Evolutionary conservation across 2,113 vertebrate genomes (phyloP).

Genomic region (Archilochus colubris): DNA sequence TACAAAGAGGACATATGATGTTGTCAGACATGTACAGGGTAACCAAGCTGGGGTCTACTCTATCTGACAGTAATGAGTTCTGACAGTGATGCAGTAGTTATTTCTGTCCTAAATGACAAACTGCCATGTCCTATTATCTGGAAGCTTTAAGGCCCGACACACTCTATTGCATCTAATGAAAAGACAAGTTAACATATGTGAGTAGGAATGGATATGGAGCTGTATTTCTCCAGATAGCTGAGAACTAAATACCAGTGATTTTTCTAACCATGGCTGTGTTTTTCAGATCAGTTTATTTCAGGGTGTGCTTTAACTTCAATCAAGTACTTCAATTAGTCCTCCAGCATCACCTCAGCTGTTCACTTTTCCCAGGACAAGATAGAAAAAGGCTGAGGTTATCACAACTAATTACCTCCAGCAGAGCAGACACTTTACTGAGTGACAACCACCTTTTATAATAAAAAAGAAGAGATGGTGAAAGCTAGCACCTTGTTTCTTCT

Average conservation of each 20-base stretch:
- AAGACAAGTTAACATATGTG: slow-evolving; percentile 40
- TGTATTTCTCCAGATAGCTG: background rate
- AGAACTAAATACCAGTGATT: background rate
- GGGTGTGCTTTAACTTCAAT: background rate
- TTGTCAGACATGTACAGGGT: background rate
- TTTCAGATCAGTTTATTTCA: background rate
- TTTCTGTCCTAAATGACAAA: slow-evolving; percentile 65
- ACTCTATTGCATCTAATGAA: slow-evolving; percentile 41
- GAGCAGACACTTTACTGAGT: background rate
- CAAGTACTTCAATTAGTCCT: background rate
- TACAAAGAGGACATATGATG: background rate
- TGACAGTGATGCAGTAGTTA: slow-evolving; percentile 47
- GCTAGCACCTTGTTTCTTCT: background rate
- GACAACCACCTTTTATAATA: background rate
- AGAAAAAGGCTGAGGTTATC: background rate
- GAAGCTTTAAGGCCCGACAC: slow-evolving; percentile 45
- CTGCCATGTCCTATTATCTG: slow-evolving; percentile 54
- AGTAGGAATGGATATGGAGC: background rate
- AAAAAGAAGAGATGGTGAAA: background rate
- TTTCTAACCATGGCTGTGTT: background rate
- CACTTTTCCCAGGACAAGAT: background rate
- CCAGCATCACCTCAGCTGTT: background rate
- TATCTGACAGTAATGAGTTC: slow-evolving; percentile 51
- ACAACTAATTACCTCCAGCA: background rate
- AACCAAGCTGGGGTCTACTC: background rate